These are phyloP conservation scores for Siphlonurus alternatus DNA, from an alignment of 2,888 invertebrate species.

Conservation along the genomic window DNA sequence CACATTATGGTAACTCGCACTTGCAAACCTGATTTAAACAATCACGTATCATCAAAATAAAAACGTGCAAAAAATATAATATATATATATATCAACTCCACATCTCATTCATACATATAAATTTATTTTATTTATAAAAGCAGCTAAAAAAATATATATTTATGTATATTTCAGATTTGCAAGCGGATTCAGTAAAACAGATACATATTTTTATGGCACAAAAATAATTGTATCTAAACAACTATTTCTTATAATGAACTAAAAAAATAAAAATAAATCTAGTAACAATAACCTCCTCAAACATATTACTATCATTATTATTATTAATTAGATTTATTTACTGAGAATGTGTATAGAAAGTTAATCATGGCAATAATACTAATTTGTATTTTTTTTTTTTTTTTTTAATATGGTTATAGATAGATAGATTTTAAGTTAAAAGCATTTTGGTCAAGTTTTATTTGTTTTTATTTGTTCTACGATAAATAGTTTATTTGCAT, in stretches of 20 bases:
- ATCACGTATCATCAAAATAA: no score
- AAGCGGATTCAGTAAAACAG: neutral
- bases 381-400: no score
- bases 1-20: neutral
- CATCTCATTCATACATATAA: no score
- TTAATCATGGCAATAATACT: no score
- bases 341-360: no score
- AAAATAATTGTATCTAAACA: neutral
- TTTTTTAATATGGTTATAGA: no score
- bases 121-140: neutral
- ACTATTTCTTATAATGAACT: neutral
- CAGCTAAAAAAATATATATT: no score
- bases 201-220: no score
- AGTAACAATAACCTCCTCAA: neutral
- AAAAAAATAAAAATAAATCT: neutral
- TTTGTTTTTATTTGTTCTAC: neutral
- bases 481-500: neutral
- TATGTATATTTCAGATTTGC: neutral
- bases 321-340: neutral
- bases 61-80: neutral
- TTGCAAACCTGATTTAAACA: neutral
- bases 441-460: neutral
- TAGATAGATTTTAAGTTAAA: neutral
- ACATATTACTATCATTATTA: neutral
- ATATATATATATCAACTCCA: neutral